Base-by-base conservation (phyloP, 30 jellyfish, hydroid and myxozoan species). In the Phacellophora camtschatica region DNA sequence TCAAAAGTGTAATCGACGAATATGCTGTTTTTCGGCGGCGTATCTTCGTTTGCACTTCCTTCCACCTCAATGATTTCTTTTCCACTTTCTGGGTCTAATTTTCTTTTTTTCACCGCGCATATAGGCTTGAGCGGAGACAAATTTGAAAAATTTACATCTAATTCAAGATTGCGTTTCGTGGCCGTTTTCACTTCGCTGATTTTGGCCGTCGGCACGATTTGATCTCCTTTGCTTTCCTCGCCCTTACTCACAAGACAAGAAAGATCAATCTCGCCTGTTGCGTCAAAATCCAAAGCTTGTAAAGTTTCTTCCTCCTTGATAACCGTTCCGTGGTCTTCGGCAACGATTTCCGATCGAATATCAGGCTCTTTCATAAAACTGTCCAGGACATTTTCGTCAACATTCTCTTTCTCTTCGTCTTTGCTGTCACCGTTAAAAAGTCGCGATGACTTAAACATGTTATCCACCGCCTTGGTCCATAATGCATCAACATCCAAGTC, bases 391-490 rank as follows among this genome's bases (percentile, higher is more conserved):
- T 78, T 78, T 31, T 78, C 90, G 29, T 50, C 81, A 29, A 78
- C 64, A 78, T 78, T 78, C 30, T 78, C 90, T n/a, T 78, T 78
- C 41, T 78, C 90, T 29, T 78, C 90, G 13, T 59, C 82, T 28
- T 73, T 73, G 12, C 48, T 20, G 48, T 64, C 78, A 19, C 82
- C 77, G 45, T 78, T 78, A 27, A 78, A 78, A 13, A 78, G 82
- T 51, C 90, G 54, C 18, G 90, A 78, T 0, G 90, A 78, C 24
- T 45, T 78, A 74, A 78, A 78, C 90, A 78, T 78, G 34, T 78
- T 78, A 33, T 78, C 90, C 19, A 78, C 90, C 22, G 90, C 90
- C 31, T 63, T 78, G 18, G 90, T 78, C 90, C 90, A 78, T 45
- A 78, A 46, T 29, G 68, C 82, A 19, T 78, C 90, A 8, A 78